Evolutionary conservation across 2,113 vertebrate genomes (phyloP).

Genomic region (Etheostoma cragini): DNA sequence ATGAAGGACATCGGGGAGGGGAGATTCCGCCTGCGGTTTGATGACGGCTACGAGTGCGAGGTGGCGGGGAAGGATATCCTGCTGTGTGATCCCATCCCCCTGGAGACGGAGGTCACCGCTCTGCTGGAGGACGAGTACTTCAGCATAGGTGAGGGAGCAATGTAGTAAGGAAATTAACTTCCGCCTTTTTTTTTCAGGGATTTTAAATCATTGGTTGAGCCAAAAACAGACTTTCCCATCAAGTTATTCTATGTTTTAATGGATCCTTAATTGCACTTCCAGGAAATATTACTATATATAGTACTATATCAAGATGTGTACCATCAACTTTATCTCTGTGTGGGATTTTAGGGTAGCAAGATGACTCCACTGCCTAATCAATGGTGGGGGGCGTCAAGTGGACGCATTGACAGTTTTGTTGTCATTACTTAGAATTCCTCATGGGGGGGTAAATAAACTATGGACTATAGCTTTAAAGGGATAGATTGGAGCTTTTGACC

Average conservation of each 20-base stretch:
- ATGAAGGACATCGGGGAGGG: conserved; percentile 90
- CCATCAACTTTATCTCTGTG: not conserved
- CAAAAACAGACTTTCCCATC: not conserved
- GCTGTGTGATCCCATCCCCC: conserved; percentile 95
- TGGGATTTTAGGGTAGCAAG: no score
- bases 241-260: no score
- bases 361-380: no score
- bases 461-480: no score
- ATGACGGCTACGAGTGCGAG: conserved; percentile 96
- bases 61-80: conserved; percentile 95
- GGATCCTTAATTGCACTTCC: no score
- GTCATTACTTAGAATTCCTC: no score
- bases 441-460: no score
- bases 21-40: conserved; percentile 93
- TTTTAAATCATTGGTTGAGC: not conserved
- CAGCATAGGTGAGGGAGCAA: conserved; percentile 87
- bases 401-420: no score
- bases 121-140: conserved; percentile 97
- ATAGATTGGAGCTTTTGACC: no score
- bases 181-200: not conserved
- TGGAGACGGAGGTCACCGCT: conserved; percentile 95
- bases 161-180: not conserved
- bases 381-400: no score
- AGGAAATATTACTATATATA: no score
- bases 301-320: no score